Conservation (phyloP, 2,888 invertebrate species). For the Heliconius ethilla region DNA sequence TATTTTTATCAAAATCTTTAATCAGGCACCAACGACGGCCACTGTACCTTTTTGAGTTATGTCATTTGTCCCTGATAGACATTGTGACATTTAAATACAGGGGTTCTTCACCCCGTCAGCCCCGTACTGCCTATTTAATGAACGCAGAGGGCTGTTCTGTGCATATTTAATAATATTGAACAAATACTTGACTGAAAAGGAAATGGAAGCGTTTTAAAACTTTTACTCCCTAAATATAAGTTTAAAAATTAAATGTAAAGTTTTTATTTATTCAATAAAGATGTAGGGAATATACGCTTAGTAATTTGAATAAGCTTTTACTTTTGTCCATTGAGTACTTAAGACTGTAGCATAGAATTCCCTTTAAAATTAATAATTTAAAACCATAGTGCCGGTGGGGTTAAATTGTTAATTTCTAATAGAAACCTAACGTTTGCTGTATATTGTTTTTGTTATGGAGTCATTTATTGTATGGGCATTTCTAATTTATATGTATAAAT, state of each 20-base stretch:
- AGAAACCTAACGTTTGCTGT: background rate
- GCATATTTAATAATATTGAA: background rate
- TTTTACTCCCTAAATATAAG: background rate
- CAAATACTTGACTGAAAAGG: background rate
- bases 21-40: background rate
- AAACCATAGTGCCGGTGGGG: background rate
- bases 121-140: background rate
- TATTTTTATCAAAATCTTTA: background rate
- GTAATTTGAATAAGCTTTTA: background rate
- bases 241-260: background rate
- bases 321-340: background rate
- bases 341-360: background rate
- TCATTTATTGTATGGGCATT: too few species aligned
- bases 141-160: background rate
- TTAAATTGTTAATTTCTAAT: conserved; percentile 3
- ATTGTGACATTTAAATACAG: background rate
- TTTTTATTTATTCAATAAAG: conserved; percentile 3
- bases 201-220: background rate
- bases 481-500: too few species aligned
- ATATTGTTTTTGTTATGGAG: too few species aligned
- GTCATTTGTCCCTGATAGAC: background rate
- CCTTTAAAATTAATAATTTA: background rate
- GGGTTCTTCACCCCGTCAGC: background rate
- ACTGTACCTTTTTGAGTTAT: background rate
- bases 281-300: background rate